Percentiles rank a stretch among this genome's conserved stretches.
Evolutionary conservation across 2,797 vertebrate species (phyloP).

Genomic region (Vireo griseus): DNA sequence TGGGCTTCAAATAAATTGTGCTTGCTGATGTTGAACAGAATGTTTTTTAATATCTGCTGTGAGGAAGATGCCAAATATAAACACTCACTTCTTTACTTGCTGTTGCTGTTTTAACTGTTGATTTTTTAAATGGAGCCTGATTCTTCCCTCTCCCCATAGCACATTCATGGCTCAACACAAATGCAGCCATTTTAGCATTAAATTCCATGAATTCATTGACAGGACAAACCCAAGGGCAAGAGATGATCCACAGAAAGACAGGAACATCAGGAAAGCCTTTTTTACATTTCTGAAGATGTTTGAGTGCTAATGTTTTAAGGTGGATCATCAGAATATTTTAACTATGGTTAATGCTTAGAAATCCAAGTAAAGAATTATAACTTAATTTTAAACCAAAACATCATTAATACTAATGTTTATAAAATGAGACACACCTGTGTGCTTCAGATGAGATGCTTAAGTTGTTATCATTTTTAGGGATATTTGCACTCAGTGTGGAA

Average conservation of each 20-base stretch:
- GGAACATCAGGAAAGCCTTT: neutral
- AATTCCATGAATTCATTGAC: neutral
- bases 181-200: neutral
- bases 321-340: neutral
- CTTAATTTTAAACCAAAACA: neutral
- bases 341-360: neutral
- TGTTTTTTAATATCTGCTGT: neutral
- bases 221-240: neutral
- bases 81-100: neutral
- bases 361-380: neutral
- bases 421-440: neutral
- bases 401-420: neutral
- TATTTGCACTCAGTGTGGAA: neutral
- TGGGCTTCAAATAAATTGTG: slow-evolving; percentile 29
- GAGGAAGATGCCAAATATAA: neutral
- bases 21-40: neutral
- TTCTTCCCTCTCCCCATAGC: neutral
- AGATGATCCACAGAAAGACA: neutral
- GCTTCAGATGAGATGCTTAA: neutral
- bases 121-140: neutral
- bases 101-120: neutral
- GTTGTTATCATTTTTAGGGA: neutral
- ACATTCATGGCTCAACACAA: neutral
- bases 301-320: neutral
- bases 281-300: neutral